A percentile compares a stretch with the other conserved stretches of the same genome.
phyloP scores from a whole-genome alignment of 2,888 invertebrate species.

The Miltochrista miniata region DNA sequence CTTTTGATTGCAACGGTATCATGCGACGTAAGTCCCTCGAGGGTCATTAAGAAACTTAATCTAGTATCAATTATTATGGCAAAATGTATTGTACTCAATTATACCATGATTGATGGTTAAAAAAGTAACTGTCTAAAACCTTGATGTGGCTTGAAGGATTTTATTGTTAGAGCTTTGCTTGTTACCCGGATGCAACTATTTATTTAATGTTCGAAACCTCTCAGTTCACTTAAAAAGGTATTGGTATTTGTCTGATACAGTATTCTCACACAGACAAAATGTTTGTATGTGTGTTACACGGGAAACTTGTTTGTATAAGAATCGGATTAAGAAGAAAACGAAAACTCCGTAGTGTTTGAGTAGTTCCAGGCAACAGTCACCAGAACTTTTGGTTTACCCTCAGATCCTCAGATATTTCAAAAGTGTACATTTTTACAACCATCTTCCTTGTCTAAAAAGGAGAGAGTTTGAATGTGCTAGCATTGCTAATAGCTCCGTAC shows the following conservation, averaged over 20 bases:
- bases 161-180: conserved; percentile 2
- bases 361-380: no score
- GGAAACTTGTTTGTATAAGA: no score
- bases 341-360: no score
- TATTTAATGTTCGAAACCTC: neutral
- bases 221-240: neutral
- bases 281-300: no score
- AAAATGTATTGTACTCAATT: conserved; percentile 28
- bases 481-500: no score
- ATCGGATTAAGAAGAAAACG: no score
- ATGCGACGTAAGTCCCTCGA: conserved; percentile 5
- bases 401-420: no score
- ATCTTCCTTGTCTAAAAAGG: no score
- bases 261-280: no score
- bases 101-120: conserved; percentile 27
- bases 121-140: conserved; percentile 9
- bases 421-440: no score
- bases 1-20: conserved; percentile 11
- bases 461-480: no score
- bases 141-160: conserved; percentile 11
- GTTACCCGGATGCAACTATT: neutral
- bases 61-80: conserved; percentile 31
- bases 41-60: conserved; percentile 16
- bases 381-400: no score
- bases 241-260: neutral